Conservation (phyloP, 35 echinoderm and acorn worm genomes). For the Patiria miniata region DNA sequence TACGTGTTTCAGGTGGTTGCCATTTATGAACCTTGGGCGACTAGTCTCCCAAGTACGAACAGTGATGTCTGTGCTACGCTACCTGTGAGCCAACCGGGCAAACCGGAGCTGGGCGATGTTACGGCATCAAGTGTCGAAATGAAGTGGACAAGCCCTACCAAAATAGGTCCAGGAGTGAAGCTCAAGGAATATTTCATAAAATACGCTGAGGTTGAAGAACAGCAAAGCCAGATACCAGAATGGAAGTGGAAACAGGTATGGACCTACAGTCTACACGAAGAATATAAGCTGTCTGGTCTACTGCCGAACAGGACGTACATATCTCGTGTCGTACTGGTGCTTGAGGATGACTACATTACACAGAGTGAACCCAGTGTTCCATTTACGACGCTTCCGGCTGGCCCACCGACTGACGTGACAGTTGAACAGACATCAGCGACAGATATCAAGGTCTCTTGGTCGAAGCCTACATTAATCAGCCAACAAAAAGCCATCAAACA, state of each 20-base stretch:
- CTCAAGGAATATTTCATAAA: not conserved
- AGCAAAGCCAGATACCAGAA: not conserved
- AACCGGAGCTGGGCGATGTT: not conserved
- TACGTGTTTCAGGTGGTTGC: slow-evolving; percentile 17
- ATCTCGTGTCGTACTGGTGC: not conserved
- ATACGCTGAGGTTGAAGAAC: not conserved
- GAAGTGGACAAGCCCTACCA: not conserved
- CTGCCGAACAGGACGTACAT: not conserved
- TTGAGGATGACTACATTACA: not conserved
- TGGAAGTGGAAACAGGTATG: not conserved
- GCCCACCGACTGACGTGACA: not conserved
- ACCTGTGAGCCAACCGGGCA: not conserved
- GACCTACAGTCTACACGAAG: not conserved
- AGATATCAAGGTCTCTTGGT: not conserved
- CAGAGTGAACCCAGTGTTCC: not conserved
- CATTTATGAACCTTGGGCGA: not conserved
- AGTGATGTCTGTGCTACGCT: not conserved
- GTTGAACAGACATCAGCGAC: not conserved
- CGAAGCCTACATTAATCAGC: not conserved
- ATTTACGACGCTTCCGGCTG: slow-evolving; percentile 17
- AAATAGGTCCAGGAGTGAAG: not conserved
- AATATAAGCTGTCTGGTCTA: not conserved
- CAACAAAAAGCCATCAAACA: not conserved
- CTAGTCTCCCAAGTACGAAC: not conserved
- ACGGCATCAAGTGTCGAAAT: not conserved